A percentile compares a stretch with the other conserved stretches of the same genome.
Evolutionary conservation across 1,140 invertebrate species (phyloP).

Genomic region (Apocrypta bakeri): DNA sequence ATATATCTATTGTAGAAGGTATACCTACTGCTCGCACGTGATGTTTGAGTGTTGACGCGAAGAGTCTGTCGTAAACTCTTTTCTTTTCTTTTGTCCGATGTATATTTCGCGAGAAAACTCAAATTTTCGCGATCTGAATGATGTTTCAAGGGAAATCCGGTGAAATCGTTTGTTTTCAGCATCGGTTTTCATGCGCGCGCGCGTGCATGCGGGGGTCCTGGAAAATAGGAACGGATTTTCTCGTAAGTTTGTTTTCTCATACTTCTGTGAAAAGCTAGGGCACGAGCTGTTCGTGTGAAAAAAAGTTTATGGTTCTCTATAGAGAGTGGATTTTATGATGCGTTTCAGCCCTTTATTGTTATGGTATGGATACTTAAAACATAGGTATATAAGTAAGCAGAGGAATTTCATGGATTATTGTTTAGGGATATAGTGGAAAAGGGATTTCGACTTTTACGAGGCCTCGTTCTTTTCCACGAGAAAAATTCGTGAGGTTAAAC

Average conservation of each 20-base stretch:
- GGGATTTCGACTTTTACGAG: not conserved
- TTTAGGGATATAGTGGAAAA: not conserved
- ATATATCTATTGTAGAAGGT: not conserved
- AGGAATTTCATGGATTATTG: constrained; percentile 4
- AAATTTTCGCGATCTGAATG: not conserved
- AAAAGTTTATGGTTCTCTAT: constrained; percentile 22
- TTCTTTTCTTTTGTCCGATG: not conserved
- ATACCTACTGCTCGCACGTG: not conserved
- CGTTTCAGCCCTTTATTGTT: not conserved
- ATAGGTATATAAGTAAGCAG: not conserved
- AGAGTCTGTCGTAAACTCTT: not conserved
- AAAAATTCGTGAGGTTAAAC: constrained; percentile 8
- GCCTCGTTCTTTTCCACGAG: not conserved
- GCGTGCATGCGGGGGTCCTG: not conserved
- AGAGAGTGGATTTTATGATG: constrained; percentile 12
- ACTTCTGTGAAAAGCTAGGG: constrained; percentile 21
- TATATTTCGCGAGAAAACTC: not conserved
- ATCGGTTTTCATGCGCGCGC: not conserved
- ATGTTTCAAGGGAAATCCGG: not conserved
- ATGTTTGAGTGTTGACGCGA: too few species aligned
- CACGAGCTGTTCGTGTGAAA: not conserved
- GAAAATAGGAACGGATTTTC: constrained; percentile 2
- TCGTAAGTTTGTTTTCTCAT: not conserved
- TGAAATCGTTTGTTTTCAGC: constrained; percentile 8
- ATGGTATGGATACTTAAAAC: constrained; percentile 31